A percentile compares a stretch with the other conserved stretches of the same genome.
Conservation (phyloP, 2,888 invertebrate species). For the Ochropacha duplaris region DNA sequence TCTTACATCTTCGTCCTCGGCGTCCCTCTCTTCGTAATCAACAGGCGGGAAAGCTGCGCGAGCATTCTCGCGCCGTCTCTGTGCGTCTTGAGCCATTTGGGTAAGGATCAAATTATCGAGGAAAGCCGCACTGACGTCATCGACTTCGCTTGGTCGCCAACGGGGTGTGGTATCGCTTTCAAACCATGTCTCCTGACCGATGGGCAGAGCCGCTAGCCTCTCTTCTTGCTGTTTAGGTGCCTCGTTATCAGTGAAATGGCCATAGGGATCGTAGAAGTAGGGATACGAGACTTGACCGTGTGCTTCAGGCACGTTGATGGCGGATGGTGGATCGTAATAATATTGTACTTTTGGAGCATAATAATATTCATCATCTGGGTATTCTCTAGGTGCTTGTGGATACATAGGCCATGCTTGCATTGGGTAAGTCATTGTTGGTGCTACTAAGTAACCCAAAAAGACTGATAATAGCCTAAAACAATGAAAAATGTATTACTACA, state of each 20-base stretch:
- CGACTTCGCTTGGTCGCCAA: conserved; percentile 70
- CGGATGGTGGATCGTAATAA: conserved; percentile 65
- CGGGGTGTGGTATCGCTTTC: conserved; percentile 78
- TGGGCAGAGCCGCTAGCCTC: conserved; percentile 83
- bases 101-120: conserved; percentile 86
- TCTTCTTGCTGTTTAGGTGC: conserved; percentile 84
- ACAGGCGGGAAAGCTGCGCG: conserved; percentile 69
- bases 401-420: conserved; percentile 75
- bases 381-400: conserved; percentile 78
- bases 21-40: conserved; percentile 67
- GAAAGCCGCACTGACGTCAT: conserved; percentile 85
- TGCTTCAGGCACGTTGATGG: conserved; percentile 59
- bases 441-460: conserved; percentile 76
- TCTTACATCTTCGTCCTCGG: conserved; percentile 86
- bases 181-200: conserved; percentile 87
- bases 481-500: conserved; percentile 17
- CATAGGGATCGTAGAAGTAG: conserved; percentile 74
- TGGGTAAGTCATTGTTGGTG: conserved; percentile 69
- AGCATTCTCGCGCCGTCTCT: conserved; percentile 73
- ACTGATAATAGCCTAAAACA: conserved; percentile 66
- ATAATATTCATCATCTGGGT: conserved; percentile 81
- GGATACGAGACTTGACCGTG: conserved; percentile 72
- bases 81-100: conserved; percentile 85
- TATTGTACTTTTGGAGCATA: conserved; percentile 80
- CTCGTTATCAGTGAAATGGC: conserved; percentile 80